Base-by-base conservation (phyloP, 2,113 vertebrate genomes). In the Callorhinus ursinus region DNA sequence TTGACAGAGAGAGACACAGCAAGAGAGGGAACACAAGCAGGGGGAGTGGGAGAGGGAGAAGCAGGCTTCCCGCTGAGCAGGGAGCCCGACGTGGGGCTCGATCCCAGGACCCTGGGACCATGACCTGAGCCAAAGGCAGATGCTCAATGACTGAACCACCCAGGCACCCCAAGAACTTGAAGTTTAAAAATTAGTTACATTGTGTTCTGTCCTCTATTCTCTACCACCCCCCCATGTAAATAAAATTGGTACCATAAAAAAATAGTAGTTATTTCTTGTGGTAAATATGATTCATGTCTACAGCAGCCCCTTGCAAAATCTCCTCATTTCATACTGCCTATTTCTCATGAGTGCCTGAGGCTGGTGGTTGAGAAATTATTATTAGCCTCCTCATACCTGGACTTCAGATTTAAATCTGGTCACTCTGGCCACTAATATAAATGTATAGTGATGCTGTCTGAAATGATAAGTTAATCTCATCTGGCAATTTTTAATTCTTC, bases 281-380 rank as follows among this genome's bases (percentile, higher is more conserved):
- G 83, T 81, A 65, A 79, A 81, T 79, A 21, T 57, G 33, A 96
- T 63, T 95, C 79, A 87, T 8, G 67, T 42, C 31, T 51, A 12
- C 21, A 79, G 67, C 1, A 55, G 36, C 11, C 77, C 55, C 46
- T 85, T 89, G 92, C 28, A 33, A 96, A 87, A 92, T 65, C 46
- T 49, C 33, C 85, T 72, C 57, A 12, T 87, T 85, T 80, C 55
- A 22, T 51, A 24, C 12, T 63, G 19, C 26, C 33, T 74, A 33
- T 83, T 91, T 81, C 67, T 96, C 21, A 55, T 83, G 72, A 63
- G 61, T 93, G n/a, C 79, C 82, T 55, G 57, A 86, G 67, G 39
- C 39, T 92, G 61, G 36, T 65, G 15, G 15, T 96, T 96, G 53
- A 86, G 65, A 93, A 77, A 86, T 88, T 51, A 90, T 71, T 55